phyloP scores from a whole-genome alignment of 2,113 vertebrate species.

The Colaptes auratus region DNA sequence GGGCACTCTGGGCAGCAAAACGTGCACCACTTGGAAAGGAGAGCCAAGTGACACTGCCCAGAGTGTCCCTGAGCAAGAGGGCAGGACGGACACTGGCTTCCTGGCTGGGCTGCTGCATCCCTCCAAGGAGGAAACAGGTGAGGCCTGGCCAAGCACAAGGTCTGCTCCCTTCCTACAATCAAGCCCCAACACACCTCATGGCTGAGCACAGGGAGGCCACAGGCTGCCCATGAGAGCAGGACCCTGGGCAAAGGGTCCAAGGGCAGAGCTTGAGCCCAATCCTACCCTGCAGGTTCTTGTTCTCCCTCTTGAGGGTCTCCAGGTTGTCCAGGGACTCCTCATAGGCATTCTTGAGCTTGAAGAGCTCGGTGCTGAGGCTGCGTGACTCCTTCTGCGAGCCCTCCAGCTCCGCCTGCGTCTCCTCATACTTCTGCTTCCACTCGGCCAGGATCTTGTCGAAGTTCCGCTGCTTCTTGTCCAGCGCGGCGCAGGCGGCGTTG shows the following conservation, averaged over 20 bases:
- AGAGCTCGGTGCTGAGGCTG: slow-evolving; percentile 90
- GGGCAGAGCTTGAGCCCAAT: not conserved
- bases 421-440: slow-evolving; percentile 91
- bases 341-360: slow-evolving; percentile 90
- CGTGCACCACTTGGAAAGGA: accelerated
- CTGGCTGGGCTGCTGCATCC: not conserved
- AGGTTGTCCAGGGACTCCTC: slow-evolving; percentile 91
- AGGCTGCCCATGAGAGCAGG: not conserved
- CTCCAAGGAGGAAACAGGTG: not conserved
- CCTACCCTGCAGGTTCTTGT: slow-evolving; percentile 94
- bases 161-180: not conserved
- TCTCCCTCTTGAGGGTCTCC: slow-evolving; percentile 90
- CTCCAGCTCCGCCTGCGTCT: slow-evolving; percentile 90
- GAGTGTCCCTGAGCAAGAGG: not conserved
- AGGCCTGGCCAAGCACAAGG: not conserved
- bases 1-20: accelerated
- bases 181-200: not conserved
- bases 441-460: slow-evolving; percentile 88
- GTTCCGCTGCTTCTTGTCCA: slow-evolving; percentile 94
- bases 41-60: not conserved
- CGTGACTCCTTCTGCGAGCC: slow-evolving; percentile 87
- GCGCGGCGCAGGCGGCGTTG: slow-evolving; percentile 82
- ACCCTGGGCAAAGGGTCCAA: not conserved
- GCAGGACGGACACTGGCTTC: not conserved
- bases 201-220: not conserved